Evolutionary conservation across 1,140 invertebrate genomes (phyloP).

Genomic region (Forficula auricularia): DNA sequence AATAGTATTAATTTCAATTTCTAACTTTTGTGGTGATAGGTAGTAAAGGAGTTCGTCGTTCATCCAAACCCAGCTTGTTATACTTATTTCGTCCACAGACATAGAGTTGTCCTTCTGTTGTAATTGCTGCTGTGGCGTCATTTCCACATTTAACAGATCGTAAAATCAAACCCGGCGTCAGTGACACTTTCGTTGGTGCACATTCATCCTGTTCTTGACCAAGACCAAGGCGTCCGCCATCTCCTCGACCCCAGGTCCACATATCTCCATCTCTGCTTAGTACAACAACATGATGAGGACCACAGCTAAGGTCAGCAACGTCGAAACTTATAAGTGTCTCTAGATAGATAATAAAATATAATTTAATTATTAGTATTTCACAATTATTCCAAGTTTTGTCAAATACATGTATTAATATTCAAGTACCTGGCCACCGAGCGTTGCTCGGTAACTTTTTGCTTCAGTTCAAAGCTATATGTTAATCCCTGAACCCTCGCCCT

Average conservation of each 20-base stretch:
- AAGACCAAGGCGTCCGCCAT: constrained; percentile 43
- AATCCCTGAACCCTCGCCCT: no score
- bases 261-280: constrained; percentile 40
- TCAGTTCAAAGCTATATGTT: no score
- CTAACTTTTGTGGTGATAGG: not conserved
- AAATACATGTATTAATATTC: no score
- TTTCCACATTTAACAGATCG: constrained; percentile 39
- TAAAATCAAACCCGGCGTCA: constrained; percentile 31
- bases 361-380: not conserved
- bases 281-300: constrained; percentile 45
- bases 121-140: constrained; percentile 46
- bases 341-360: constrained; percentile 13
- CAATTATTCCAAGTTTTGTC: not conserved
- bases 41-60: constrained; percentile 9
- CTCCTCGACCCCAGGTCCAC: constrained; percentile 50
- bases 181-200: constrained; percentile 28
- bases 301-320: constrained; percentile 42
- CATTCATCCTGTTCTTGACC: constrained; percentile 38
- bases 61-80: constrained; percentile 49
- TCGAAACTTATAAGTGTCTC: constrained; percentile 35
- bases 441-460: no score
- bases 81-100: constrained; percentile 48
- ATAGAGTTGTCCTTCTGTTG: constrained; percentile 39
- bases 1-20: no score
- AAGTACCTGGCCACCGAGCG: no score